Conservation (phyloP, 2,113 vertebrate species). For the Rhinichthys klamathensis region DNA sequence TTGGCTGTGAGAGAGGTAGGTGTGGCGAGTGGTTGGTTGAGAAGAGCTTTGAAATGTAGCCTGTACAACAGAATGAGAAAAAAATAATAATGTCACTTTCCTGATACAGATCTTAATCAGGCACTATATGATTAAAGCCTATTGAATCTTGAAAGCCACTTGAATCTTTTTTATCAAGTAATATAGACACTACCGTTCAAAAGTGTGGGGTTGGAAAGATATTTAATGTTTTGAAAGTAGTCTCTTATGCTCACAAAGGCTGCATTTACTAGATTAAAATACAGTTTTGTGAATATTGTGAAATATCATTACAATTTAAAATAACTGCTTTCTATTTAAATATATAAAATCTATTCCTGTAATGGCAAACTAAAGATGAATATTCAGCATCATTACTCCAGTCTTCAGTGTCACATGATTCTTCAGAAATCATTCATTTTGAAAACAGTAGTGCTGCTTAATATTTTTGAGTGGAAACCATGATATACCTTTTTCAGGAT, state of each 20-base stretch:
- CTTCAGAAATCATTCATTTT: too few relatives aligned
- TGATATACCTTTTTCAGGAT: too few relatives aligned
- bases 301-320: not conserved
- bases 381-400: not conserved
- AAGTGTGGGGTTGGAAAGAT: not conserved
- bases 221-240: not conserved
- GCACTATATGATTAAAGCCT: not conserved
- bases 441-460: too few relatives aligned
- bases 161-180: not conserved
- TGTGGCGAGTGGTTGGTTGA: conserved; percentile 75
- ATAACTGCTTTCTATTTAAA: not conserved
- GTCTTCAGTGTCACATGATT: too few relatives aligned
- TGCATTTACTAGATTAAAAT: not conserved
- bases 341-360: not conserved
- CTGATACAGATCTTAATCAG: not conserved
- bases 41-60: conserved; percentile 77
- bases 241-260: not conserved
- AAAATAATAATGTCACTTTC: not conserved
- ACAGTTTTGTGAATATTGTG: not conserved
- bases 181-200: not conserved
- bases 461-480: too few relatives aligned
- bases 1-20: conserved; percentile 80
- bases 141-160: too few relatives aligned
- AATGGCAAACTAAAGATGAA: not conserved
- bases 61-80: conserved; percentile 58